Evolutionary conservation across 2,113 vertebrate species (phyloP).

Genomic region (Falcunculus frontatus): DNA sequence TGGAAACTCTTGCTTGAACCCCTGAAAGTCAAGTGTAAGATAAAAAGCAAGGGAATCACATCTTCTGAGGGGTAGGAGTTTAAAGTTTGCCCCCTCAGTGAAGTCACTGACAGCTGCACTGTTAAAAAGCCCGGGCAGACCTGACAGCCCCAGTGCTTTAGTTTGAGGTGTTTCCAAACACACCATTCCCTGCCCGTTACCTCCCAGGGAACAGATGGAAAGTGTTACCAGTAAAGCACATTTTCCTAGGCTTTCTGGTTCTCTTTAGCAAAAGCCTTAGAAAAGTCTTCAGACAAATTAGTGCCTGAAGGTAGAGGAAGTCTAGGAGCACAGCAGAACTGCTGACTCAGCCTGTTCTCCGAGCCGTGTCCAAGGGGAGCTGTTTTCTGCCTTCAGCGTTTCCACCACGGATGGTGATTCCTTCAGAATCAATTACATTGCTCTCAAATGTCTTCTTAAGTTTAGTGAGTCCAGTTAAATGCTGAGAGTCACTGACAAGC

Average conservation of each 20-base stretch:
- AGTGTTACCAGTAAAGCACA: conserved; percentile 60
- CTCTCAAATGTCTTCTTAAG: conserved; percentile 46
- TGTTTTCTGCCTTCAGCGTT: conserved; percentile 20
- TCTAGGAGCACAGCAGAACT: conserved; percentile 40
- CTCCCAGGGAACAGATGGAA: conserved; percentile 68
- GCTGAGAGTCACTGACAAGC: not conserved
- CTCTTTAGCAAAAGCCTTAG: conserved; percentile 66
- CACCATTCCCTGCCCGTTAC: conserved; percentile 37
- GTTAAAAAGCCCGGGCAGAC: not conserved
- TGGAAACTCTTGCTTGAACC: not conserved
- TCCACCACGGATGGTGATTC: conserved; percentile 1
- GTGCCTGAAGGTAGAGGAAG: conserved; percentile 72
- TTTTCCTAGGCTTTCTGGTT: conserved; percentile 71
- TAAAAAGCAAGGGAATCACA: not conserved
- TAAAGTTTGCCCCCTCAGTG: not conserved
- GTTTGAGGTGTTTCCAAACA: conserved; percentile 57
- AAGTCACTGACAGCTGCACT: conserved; percentile 29
- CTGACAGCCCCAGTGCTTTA: not conserved
- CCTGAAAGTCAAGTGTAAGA: not conserved
- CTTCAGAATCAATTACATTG: conserved; percentile 61
- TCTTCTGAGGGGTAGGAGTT: not conserved
- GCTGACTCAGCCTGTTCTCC: conserved; percentile 65
- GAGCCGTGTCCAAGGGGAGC: not conserved
- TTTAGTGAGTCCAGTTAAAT: conserved; percentile 51
- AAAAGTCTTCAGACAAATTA: conserved; percentile 71